Percentiles rank a stretch among this genome's conserved stretches.
Conservation (phyloP, 2,113 vertebrate genomes). For the Ptilonorhynchus violaceus region DNA sequence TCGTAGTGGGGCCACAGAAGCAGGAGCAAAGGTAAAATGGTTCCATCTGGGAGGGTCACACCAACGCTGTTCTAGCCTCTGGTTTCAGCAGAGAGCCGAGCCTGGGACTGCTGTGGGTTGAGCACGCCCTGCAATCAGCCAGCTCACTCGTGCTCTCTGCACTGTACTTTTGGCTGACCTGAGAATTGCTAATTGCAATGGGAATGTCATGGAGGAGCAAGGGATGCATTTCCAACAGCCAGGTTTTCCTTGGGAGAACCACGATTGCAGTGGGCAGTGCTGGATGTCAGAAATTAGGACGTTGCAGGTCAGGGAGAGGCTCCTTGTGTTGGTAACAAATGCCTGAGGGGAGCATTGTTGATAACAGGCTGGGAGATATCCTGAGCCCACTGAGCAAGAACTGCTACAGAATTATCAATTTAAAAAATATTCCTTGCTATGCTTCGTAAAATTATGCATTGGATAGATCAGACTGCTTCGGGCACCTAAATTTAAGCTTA, state of each 20-base stretch:
- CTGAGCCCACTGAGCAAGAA: background rate
- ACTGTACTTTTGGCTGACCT: background rate
- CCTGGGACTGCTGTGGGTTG: rapidly evolving
- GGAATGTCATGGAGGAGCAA: background rate
- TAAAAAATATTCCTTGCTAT: background rate
- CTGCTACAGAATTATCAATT: background rate
- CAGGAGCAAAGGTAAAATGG: background rate
- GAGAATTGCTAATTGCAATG: background rate
- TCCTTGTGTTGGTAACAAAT: background rate
- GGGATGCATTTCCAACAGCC: background rate
- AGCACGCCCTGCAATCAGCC: background rate
- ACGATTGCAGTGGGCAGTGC: background rate
- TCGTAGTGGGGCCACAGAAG: rapidly evolving
- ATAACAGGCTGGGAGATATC: background rate
- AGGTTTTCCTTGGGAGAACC: background rate
- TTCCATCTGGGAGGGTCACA: background rate
- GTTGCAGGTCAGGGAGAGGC: background rate
- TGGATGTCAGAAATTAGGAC: background rate
- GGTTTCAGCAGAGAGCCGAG: background rate
- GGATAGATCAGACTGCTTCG: background rate
- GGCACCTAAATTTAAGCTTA: background rate
- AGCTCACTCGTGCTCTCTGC: background rate
- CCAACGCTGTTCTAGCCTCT: background rate
- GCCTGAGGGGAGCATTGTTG: background rate
- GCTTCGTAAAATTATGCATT: background rate